Evolutionary conservation across 2,797 vertebrate genomes (phyloP).

Genomic region (Enteromius treurensis): DNA sequence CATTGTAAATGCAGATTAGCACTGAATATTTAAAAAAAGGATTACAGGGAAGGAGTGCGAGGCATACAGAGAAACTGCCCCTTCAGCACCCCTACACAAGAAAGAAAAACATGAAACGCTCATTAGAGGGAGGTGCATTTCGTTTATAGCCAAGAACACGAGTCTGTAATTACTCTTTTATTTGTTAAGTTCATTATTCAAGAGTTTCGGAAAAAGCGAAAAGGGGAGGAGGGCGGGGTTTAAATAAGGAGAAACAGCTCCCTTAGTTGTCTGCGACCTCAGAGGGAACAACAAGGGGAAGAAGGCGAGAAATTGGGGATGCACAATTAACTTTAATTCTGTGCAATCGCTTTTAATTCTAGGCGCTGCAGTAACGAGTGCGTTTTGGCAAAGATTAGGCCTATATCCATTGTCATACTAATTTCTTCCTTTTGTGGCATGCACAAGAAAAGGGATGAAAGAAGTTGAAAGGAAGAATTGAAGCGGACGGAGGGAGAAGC

Average conservation of each 20-base stretch:
- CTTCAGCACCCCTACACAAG: constrained; percentile 70
- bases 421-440: constrained; percentile 73
- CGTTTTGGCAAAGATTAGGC: constrained; percentile 79
- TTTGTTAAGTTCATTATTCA: constrained; percentile 76
- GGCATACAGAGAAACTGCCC: constrained; percentile 61
- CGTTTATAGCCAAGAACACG: constrained; percentile 73
- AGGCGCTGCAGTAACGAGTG: constrained; percentile 72
- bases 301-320: constrained; percentile 49
- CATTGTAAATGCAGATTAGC: constrained; percentile 80
- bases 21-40: constrained; percentile 78
- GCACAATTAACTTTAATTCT: constrained; percentile 70
- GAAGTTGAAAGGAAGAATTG: constrained; percentile 70
- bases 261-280: constrained; percentile 73
- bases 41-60: constrained; percentile 65
- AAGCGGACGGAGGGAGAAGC: constrained; percentile 61
- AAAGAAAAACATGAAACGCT: constrained; percentile 73
- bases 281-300: constrained; percentile 53
- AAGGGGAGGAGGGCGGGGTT: constrained; percentile 52
- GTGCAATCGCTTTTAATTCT: constrained; percentile 65
- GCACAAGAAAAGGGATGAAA: constrained; percentile 75
- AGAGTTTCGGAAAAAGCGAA: constrained; percentile 62
- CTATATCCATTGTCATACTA: constrained; percentile 79
- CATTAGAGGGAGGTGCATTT: constrained; percentile 68
- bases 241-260: constrained; percentile 75
- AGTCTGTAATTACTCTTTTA: constrained; percentile 81